Base-by-base conservation (phyloP, 2,113 vertebrate genomes). In the Neopipo cinnamomea region DNA sequence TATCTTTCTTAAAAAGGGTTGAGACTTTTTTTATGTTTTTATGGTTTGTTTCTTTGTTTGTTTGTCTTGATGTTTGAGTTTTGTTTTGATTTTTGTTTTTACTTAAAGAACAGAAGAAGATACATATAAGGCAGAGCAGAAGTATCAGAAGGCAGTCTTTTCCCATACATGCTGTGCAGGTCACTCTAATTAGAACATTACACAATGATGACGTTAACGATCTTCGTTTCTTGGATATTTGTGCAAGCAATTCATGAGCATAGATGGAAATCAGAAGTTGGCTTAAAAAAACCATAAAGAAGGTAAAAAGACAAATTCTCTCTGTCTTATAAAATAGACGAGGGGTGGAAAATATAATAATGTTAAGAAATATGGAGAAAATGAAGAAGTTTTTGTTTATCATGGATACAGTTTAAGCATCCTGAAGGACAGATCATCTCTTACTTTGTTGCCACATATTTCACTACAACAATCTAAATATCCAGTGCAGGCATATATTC, bases 81-180 rank as follows among this genome's bases (percentile, higher is more conserved):
- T 72, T 23, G 5, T 9, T 25, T 41, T 33, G 7, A 2, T 35
- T 72, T 25, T 47, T 52, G 65, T 67, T 80, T 79, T 67, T 3
- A 55, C 3, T 18, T 39, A 4, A 1, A 10, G 2, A 82, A 67
- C 28, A 47, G 12, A 50, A 53, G 10, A 63, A 30, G 2, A 7
- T 14, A 37, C 7, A 4, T 47, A 11, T 33, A 47, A 42, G 24
- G 4, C 19, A 76, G 10, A 59, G 1, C 5, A 46, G 7, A 3
- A 0, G 2, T 41, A 25, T 68, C 1, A 72, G 44, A 80, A 73
- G 2, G 2, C 20, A 63, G 0, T 4, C 67, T 86, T 56, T 31
- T 6, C 20, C 25, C 12, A 28, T 17, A 3, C 5, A 13, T 55
- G 24, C 7, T 59, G 9, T 28, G 6, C 3, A 78, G 18, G 2